Percentiles rank a stretch among this genome's conserved stretches.
Evolutionary conservation across 2,888 invertebrate species (phyloP).

Genomic region (Tachina grossa): DNA sequence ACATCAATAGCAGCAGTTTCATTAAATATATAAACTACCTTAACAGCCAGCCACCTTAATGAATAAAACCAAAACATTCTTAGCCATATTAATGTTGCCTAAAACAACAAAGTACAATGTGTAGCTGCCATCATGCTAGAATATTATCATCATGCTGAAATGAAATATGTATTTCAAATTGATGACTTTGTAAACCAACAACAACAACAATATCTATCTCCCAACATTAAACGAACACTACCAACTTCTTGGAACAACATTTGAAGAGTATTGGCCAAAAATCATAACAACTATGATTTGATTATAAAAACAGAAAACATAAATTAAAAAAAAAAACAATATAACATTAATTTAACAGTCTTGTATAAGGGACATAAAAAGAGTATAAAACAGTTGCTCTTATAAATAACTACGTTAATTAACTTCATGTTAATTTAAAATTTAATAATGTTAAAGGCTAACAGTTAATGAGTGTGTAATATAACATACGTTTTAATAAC

Average conservation of each 20-base stretch:
- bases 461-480: neutral
- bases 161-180: constrained; percentile 21
- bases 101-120: constrained; percentile 7
- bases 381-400: too few relatives aligned
- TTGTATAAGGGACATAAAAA: too few relatives aligned
- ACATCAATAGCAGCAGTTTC: constrained; percentile 55
- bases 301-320: neutral
- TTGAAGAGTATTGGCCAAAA: constrained; percentile 49
- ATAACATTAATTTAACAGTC: too few relatives aligned
- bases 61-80: neutral
- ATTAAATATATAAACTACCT: constrained; percentile 35
- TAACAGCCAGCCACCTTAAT: constrained; percentile 12
- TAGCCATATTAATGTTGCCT: constrained; percentile 1
- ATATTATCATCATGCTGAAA: constrained; percentile 4
- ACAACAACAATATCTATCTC: constrained; percentile 2
- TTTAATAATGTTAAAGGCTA: neutral
- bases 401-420: too few relatives aligned
- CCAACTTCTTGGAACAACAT: constrained; percentile 19
- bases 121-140: constrained; percentile 38
- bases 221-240: constrained; percentile 18
- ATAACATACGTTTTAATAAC: too few relatives aligned
- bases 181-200: constrained; percentile 1
- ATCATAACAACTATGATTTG: neutral
- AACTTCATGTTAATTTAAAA: too few relatives aligned
- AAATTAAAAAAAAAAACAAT: too few relatives aligned